Evolutionary conservation across 2,113 vertebrate species (phyloP).

Genomic region (Gulo gulo): DNA sequence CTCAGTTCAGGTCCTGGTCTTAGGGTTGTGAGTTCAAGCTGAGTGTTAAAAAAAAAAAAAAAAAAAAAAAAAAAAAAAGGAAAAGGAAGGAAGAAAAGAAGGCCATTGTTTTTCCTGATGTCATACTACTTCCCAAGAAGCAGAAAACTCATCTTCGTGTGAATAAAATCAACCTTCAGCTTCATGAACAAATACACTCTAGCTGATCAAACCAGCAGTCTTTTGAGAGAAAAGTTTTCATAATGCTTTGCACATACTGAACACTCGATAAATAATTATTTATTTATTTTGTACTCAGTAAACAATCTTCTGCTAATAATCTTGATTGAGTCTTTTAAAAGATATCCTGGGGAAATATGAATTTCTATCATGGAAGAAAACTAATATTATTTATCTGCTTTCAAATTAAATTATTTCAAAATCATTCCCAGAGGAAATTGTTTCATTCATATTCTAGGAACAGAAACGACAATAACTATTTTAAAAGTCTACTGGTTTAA

Average conservation of each 20-base stretch:
- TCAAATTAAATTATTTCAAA: constrained; percentile 14
- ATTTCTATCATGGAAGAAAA: background rate
- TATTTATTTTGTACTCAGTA: background rate
- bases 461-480: background rate
- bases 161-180: background rate
- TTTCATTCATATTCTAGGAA: background rate
- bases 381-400: background rate
- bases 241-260: background rate
- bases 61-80: background rate
- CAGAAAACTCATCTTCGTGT: background rate
- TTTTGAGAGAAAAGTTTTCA: background rate
- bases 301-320: background rate
- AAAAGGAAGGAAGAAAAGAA: background rate
- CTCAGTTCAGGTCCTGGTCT: background rate
- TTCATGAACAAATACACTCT: background rate
- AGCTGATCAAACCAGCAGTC: background rate
- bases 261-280: background rate
- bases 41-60: background rate
- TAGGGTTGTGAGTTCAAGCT: background rate
- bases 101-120: background rate
- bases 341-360: background rate
- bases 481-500: background rate
- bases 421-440: background rate
- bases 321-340: background rate
- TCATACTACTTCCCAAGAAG: background rate